Conservation (phyloP, 1,140 invertebrate species). For the Drosophila subobscura region DNA sequence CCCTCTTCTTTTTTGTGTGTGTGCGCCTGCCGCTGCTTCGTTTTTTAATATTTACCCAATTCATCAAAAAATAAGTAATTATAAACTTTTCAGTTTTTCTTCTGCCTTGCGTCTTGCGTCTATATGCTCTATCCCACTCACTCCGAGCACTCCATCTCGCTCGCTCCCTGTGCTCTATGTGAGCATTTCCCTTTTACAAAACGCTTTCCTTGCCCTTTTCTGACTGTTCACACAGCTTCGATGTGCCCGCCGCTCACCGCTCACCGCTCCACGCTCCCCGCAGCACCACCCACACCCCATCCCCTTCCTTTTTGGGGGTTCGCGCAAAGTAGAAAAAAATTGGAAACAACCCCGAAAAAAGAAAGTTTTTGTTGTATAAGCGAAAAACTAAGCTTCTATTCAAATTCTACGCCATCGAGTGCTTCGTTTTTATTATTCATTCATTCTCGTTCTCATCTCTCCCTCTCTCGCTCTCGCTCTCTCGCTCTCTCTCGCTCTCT, state of each 20-base stretch:
- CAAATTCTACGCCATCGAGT: constrained; percentile 82
- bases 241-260: constrained; percentile 26
- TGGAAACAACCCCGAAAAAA: constrained; percentile 83
- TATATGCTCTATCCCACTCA: constrained; percentile 26
- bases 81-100: constrained; percentile 83
- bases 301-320: constrained; percentile 1
- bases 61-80: constrained; percentile 83
- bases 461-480: constrained; percentile 26
- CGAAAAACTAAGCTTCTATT: constrained; percentile 83
- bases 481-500: neutral
- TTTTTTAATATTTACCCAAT: constrained; percentile 83
- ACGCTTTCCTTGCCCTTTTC: constrained; percentile 75
- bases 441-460: constrained; percentile 54
- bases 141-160: neutral
- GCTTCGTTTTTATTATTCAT: constrained; percentile 82
- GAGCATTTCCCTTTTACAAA: constrained; percentile 68
- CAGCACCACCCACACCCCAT: neutral
- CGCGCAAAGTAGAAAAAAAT: constrained; percentile 68
- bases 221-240: constrained; percentile 58
- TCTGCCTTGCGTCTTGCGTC: constrained; percentile 63
- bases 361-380: constrained; percentile 82
- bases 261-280: neutral
- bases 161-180: constrained; percentile 30
- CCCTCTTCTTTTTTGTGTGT: constrained; percentile 20
- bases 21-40: constrained; percentile 12